These are phyloP conservation scores for Kuschelorhynchus macadamiae DNA, from an alignment of 2,888 invertebrate genomes.

Conservation along the genomic window DNA sequence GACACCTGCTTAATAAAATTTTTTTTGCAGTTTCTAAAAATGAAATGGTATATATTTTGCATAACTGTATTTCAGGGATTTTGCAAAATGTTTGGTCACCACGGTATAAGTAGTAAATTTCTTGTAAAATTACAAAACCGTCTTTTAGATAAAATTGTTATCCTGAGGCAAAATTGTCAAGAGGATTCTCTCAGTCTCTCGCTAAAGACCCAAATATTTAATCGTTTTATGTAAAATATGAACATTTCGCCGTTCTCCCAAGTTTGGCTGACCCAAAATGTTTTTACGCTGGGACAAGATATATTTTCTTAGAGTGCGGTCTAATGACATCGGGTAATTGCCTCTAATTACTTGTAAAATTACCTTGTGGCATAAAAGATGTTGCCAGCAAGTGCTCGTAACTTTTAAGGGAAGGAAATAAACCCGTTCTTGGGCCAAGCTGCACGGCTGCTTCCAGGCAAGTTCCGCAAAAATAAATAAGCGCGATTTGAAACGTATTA, in stretches of 20 bases:
- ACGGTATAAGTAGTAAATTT: too few species aligned
- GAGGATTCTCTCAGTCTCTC: too few species aligned
- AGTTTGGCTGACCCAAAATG: not conserved
- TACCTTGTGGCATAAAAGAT: conserved; percentile 71
- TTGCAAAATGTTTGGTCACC: too few species aligned
- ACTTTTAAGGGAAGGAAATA: conserved; percentile 66
- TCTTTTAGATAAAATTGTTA: not conserved
- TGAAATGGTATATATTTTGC: too few species aligned
- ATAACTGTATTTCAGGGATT: too few species aligned
- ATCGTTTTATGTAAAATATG: too few species aligned
- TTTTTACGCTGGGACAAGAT: conserved; percentile 2
- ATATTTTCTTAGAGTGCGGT: conserved; percentile 60
- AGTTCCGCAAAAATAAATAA: conserved; percentile 60
- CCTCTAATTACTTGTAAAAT: conserved; percentile 71
- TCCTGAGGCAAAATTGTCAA: not conserved
- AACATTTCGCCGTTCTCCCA: not conserved
- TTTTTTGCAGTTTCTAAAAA: too few species aligned
- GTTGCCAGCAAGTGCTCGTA: conserved; percentile 61
- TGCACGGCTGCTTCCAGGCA: conserved; percentile 37
- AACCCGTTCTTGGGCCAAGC: conserved; percentile 55
- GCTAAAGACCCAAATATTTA: too few species aligned
- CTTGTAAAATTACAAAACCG: too few species aligned
- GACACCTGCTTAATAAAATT: too few species aligned
- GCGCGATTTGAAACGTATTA: conserved; percentile 63
- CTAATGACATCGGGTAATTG: conserved; percentile 70